A percentile compares a stretch with the other conserved stretches of the same genome.
Evolutionary conservation across 2,797 vertebrate species (phyloP).

Genomic region (Karalla daura): DNA sequence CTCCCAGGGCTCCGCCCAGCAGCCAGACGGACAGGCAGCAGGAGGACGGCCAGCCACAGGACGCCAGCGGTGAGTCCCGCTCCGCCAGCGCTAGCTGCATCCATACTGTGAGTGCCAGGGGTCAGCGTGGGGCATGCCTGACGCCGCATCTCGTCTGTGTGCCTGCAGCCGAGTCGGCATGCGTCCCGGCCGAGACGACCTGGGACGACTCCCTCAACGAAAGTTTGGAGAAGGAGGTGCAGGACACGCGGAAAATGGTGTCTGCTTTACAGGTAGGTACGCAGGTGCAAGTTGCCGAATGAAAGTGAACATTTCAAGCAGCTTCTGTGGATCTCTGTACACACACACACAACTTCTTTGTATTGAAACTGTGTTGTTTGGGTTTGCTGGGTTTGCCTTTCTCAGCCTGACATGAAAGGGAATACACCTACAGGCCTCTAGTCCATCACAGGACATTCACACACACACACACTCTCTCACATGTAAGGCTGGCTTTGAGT

Average conservation of each 20-base stretch:
- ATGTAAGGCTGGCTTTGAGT: too few relatives aligned
- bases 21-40: conserved; percentile 82
- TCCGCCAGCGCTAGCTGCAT: background rate
- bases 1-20: conserved; percentile 81
- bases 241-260: conserved; percentile 96
- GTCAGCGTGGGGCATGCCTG: background rate
- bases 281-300: background rate
- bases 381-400: too few relatives aligned
- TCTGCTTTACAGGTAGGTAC: conserved; percentile 93
- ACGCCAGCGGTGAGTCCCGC: conserved; percentile 74
- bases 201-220: conserved; percentile 93
- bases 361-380: too few relatives aligned
- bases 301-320: too few relatives aligned
- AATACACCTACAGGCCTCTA: too few relatives aligned
- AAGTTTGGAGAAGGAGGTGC: conserved; percentile 93
- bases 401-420: too few relatives aligned
- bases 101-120: background rate
- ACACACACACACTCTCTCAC: too few relatives aligned
- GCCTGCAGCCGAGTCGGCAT: conserved; percentile 42
- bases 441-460: too few relatives aligned
- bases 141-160: conserved; percentile 1
- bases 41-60: conserved; percentile 80
- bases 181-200: conserved; percentile 34
- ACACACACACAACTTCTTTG: too few relatives aligned
- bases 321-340: too few relatives aligned